Evolutionary conservation across 1,140 invertebrate genomes (phyloP), one percentile per base, ranked within the genome.

Genomic region (Lepeophtheirus salmonis): DNA sequence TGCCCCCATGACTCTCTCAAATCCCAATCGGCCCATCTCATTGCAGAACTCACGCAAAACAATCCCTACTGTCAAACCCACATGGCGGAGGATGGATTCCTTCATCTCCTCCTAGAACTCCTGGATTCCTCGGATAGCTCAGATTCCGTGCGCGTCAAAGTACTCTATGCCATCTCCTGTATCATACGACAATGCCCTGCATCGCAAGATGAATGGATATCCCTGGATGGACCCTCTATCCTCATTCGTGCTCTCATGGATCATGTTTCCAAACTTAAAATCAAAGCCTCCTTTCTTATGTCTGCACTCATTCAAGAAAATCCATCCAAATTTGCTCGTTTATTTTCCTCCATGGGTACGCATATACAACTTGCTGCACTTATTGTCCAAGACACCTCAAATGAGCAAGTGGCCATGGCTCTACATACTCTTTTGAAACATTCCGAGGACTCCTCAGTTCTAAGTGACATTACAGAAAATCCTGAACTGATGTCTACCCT

Each of bases 111-210:
- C n/a, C 16, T 61, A 10, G n/a, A 2, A 18, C 21, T 23, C 1
- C 21, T 61, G 17, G 50, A 53, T 4, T 21, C 13, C 14, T 26
- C 51, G 6, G 10, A 14, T 3, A 50, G 25, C 21, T 10, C 30
- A 10, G 12, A 23, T 22, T 17, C 16, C n/a, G 16, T n/a, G 10
- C 49, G 25, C 20, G 50, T 61, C 14, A 61, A 61, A 21, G 59
- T 50, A n/a, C 16, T 61, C 21, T 61, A 61, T 54, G 49, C 59
- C 4, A 56, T 61, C 50, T 61, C 59, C 22, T 61, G 59, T 41
- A 21, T 53, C 14, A 20, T 20, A 12, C 16, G 59, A 25, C 2
- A 52, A n/a, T 61, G 14, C 25, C 10, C 54, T 13, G n/a, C 50
- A 13, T 52, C 48, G 2, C 26, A 57, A 14, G 26, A 26, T 13